Evolutionary conservation across 2,888 invertebrate species (phyloP).

Genomic region (Thysanoteuthis rhombus): DNA sequence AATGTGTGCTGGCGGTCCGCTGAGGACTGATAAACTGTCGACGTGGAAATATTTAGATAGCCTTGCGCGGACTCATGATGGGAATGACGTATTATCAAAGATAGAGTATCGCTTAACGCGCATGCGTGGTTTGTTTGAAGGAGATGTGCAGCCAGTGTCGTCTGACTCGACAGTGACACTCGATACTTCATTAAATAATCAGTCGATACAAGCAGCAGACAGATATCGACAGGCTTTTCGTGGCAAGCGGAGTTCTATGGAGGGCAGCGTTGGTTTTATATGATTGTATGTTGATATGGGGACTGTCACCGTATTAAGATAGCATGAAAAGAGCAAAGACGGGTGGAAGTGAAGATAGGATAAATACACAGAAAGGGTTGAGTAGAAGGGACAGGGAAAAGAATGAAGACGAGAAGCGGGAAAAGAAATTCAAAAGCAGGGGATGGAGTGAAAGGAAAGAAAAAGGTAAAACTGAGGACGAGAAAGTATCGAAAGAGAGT

Average conservation of each 20-base stretch:
- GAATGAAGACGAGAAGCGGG: too few species aligned
- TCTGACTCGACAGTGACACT: neutral
- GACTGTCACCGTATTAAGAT: neutral
- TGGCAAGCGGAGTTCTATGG: neutral
- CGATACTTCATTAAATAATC: neutral
- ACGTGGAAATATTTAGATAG: neutral
- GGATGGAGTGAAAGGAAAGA: too few species aligned
- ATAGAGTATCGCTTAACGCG: neutral
- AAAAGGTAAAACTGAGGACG: too few species aligned
- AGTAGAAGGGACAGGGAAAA: too few species aligned
- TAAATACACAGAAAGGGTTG: neutral
- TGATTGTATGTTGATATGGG: neutral
- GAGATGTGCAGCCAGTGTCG: neutral
- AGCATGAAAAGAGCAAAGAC: neutral
- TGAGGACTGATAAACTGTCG: neutral
- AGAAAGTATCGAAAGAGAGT: too few species aligned
- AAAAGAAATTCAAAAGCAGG: too few species aligned
- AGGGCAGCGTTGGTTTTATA: neutral
- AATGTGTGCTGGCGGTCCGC: neutral
- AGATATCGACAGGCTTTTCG: neutral
- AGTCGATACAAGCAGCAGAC: neutral
- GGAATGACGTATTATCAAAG: neutral
- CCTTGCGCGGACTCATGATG: neutral
- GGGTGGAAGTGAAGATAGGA: neutral
- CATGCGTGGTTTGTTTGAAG: conserved; percentile 12